Percentiles rank a stretch among this genome's conserved stretches.
Evolutionary conservation across 2,113 vertebrate species (phyloP).

Genomic region (Gulo gulo): DNA sequence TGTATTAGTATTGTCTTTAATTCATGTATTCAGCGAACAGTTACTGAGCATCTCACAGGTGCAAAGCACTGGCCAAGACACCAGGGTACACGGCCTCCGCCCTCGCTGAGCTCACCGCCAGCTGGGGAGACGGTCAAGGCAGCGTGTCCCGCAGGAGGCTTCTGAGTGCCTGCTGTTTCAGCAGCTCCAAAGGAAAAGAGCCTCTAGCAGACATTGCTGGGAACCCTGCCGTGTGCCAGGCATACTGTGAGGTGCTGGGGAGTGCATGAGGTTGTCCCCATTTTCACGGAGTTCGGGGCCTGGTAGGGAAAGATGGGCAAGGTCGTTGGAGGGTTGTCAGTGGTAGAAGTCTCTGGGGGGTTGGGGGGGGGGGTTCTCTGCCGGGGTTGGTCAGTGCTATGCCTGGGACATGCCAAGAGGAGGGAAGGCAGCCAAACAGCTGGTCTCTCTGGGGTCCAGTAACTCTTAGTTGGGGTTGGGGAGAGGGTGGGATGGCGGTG

Average conservation of each 20-base stretch:
- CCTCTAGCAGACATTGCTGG: neutral
- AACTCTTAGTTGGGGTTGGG: accelerated
- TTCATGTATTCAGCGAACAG: too few relatives aligned
- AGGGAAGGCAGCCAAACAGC: accelerated
- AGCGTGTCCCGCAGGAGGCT: neutral
- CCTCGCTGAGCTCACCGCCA: accelerated
- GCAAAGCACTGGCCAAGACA: neutral
- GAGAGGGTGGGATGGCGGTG: neutral
- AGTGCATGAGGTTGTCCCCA: accelerated
- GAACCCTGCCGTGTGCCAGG: accelerated
- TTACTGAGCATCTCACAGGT: neutral
- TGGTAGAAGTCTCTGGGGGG: neutral
- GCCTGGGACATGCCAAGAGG: neutral
- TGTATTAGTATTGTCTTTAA: neutral
- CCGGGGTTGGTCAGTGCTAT: accelerated
- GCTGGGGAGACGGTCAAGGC: neutral
- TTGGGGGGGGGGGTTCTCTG: neutral
- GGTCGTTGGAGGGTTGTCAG: neutral
- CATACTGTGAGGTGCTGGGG: neutral
- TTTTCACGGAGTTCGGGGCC: too few relatives aligned
- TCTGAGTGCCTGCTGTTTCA: neutral
- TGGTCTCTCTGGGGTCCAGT: neutral
- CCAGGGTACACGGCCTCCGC: neutral
- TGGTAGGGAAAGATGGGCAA: too few relatives aligned
- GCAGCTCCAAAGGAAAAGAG: neutral